Conservation (phyloP, 2,113 vertebrate genomes). For the Muntiacus reevesi region DNA sequence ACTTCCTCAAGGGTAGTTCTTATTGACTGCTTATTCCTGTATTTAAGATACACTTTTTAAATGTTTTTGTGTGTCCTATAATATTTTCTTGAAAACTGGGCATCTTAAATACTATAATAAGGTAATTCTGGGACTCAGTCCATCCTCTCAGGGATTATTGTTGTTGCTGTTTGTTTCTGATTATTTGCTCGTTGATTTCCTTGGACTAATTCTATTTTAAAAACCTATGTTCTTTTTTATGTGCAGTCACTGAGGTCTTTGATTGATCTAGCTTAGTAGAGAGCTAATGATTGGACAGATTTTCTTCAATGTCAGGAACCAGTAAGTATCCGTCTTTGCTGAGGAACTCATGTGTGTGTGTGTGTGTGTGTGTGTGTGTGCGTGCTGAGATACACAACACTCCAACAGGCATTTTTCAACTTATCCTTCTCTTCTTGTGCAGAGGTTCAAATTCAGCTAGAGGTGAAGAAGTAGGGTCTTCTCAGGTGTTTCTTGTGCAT, state of each 20-base stretch:
- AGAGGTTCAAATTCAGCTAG: not conserved
- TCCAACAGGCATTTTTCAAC: not conserved
- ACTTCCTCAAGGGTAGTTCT: not conserved
- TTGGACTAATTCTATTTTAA: not conserved
- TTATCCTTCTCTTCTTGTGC: not conserved
- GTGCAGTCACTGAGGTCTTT: not conserved
- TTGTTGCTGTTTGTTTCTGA: not conserved
- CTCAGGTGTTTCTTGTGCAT: not conserved
- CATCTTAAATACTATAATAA: not conserved
- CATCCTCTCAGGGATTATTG: not conserved
- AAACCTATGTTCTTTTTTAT: not conserved
- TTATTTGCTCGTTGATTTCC: not conserved
- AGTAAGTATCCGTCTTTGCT: not conserved
- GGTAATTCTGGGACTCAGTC: not conserved
- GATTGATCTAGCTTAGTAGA: not conserved
- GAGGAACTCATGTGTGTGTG: accelerated
- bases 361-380: not conserved
- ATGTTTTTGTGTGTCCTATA: not conserved
- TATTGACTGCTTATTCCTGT: not conserved
- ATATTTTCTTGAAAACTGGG: not conserved
- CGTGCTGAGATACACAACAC: accelerated
- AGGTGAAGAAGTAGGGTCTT: not conserved
- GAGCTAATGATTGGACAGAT: not conserved
- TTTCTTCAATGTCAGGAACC: not conserved
- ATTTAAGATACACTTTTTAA: not conserved